A percentile compares a stretch with the other conserved stretches of the same genome.
Conservation (phyloP, 2,113 vertebrate species). For the Siniperca knerii region DNA sequence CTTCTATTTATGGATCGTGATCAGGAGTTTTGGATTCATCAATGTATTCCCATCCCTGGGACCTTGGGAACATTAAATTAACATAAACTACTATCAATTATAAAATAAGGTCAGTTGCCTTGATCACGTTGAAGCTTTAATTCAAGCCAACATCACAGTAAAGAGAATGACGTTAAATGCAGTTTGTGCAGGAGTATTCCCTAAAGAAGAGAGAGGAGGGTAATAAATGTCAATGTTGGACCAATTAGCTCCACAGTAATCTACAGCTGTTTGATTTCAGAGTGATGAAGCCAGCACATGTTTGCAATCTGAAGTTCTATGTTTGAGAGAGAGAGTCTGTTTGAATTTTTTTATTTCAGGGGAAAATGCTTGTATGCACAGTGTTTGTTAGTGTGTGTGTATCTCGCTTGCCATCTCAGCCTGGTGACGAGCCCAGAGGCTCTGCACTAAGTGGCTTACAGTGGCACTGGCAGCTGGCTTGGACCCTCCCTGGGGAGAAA, state of each 20-base stretch:
- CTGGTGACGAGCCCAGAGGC: constrained; percentile 68
- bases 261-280: constrained; percentile 80
- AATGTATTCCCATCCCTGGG: constrained; percentile 47
- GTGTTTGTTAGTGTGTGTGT: constrained; percentile 41
- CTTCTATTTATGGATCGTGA: constrained; percentile 27
- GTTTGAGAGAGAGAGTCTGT: constrained; percentile 17
- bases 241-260: constrained; percentile 84
- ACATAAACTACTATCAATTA: constrained; percentile 71
- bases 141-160: constrained; percentile 54
- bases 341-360: constrained; percentile 41
- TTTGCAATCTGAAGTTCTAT: constrained; percentile 51
- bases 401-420: constrained; percentile 62
- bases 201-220: constrained; percentile 43
- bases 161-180: constrained; percentile 55
- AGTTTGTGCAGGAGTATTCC: constrained; percentile 50
- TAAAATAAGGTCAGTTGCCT: constrained; percentile 62
- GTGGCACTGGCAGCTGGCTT: constrained; percentile 91
- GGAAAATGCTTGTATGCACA: constrained; percentile 34
- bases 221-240: constrained; percentile 71
- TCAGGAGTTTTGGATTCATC: constrained; percentile 51
- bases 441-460: constrained; percentile 84
- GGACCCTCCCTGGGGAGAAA: constrained; percentile 91
- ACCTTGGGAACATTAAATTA: constrained; percentile 61
- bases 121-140: constrained; percentile 54
- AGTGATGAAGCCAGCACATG: constrained; percentile 66